These are phyloP conservation scores for Polydrusus tereticollis DNA, from an alignment of 2,888 invertebrate genomes.

Conservation along the genomic window DNA sequence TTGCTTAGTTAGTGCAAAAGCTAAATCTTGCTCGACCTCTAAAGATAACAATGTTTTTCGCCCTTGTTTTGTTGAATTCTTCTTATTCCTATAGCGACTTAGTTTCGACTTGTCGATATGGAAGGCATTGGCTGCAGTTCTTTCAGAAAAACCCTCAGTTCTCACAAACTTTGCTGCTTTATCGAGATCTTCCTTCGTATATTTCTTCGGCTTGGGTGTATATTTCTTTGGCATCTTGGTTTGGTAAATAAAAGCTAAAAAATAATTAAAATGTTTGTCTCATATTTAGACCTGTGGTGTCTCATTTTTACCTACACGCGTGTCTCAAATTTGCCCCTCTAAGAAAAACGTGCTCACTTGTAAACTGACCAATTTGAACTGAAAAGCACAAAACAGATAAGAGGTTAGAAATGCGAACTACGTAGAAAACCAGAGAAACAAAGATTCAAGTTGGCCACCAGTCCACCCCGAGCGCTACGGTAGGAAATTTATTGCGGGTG, in stretches of 20 bases:
- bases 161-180: conserved; percentile 17
- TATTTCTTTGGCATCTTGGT: conserved; percentile 25
- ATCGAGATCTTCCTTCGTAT: conserved; percentile 2
- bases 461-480: too few species aligned
- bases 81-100: conserved; percentile 4
- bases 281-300: too few species aligned
- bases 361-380: conserved; percentile 5
- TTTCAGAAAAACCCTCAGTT: background rate
- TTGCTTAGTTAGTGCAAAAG: conserved; percentile 14
- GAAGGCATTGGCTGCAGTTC: conserved; percentile 20
- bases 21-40: conserved; percentile 15
- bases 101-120: conserved; percentile 17
- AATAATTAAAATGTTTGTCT: conserved; percentile 4
- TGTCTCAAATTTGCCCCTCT: conserved; percentile 16
- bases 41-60: conserved; percentile 10
- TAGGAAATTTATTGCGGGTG: too few species aligned
- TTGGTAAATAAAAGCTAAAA: conserved; percentile 13
- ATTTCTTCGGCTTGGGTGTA: conserved; percentile 7
- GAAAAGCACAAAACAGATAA: too few species aligned
- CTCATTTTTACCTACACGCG: conserved; percentile 2
- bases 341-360: too few species aligned
- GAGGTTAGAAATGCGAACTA: too few species aligned
- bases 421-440: too few species aligned
- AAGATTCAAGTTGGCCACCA: too few species aligned
- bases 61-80: conserved; percentile 16